Evolutionary conservation across 2,888 invertebrate genomes (phyloP), one percentile per base, ranked within the genome.

Genomic region (Lepidochitona cinerea): DNA sequence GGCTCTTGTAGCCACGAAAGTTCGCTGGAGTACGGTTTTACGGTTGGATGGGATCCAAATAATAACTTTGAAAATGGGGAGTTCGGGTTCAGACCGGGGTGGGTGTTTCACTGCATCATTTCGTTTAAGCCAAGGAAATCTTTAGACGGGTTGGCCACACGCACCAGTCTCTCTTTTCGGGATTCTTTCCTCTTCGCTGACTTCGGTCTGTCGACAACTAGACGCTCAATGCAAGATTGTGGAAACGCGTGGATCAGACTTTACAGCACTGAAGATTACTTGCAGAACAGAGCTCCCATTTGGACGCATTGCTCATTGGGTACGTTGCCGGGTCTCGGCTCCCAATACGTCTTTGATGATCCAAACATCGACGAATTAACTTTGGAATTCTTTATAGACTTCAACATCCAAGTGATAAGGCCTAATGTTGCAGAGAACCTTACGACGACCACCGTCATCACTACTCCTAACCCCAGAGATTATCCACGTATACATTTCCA

Each of bases 211-310:
- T n/a, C n/a, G n/a, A 7, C 26, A 14, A 59, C 49, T 4, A 23
- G 49, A 5, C 3, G n/a, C 7, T 77, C 71, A 49, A 68, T 75
- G 7, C 73, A 70, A 26, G 77, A 74, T 9, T 81, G 81, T 67
- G 79, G 79, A 32, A 83, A 83, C 41, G 81, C 83, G 1, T 81
- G 79, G 54, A 77, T 80, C 32, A 23, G 32, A 3, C 59, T 59
- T 26, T 59, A 32, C 29, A 4, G 32, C 18, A 32, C 23, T 2
- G 29, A 23, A 14, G 29, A 59, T 23, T 59, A 29, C 9, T 14
- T 14, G 4, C 26, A 29, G 12, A 26, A 14, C 1, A n/a, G n/a
- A n/a, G 59, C 26, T 4, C 59, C 59, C 4, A 59, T 59, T 14
- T 59, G 59, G 59, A 59, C 59, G 32, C 59, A 59, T 59, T 59